Evolutionary conservation across 1,140 invertebrate genomes (phyloP).

Genomic region (Diorhabda elongata): DNA sequence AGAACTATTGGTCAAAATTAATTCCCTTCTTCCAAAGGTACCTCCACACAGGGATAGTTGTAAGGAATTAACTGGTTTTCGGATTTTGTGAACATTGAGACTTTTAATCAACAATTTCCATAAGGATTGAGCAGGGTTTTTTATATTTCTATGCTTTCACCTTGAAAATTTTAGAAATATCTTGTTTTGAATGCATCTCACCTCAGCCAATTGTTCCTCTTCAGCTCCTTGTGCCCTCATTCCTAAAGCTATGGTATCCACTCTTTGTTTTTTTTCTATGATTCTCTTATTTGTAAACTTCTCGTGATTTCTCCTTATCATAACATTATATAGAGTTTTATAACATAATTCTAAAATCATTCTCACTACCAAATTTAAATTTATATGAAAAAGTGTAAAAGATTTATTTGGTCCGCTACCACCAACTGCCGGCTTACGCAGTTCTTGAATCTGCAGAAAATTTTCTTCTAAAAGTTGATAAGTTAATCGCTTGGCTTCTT

Average conservation of each 20-base stretch:
- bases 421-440: constrained; percentile 57
- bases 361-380: constrained; percentile 65
- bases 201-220: constrained; percentile 71
- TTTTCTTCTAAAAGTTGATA: constrained; percentile 79
- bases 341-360: constrained; percentile 71
- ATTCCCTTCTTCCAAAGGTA: too few species aligned
- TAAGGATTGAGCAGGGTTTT: too few species aligned
- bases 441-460: constrained; percentile 70
- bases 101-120: background rate
- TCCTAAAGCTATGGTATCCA: constrained; percentile 72
- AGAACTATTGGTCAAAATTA: too few species aligned
- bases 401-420: constrained; percentile 58
- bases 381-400: constrained; percentile 72
- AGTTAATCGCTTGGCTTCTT: constrained; percentile 80
- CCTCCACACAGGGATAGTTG: too few species aligned
- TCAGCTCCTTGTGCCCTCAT: constrained; percentile 71
- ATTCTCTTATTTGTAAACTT: constrained; percentile 64
- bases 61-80: too few species aligned
- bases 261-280: constrained; percentile 78
- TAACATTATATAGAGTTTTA: constrained; percentile 70
- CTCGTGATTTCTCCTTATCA: constrained; percentile 60
- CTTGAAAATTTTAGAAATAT: too few species aligned
- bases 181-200: constrained; percentile 43
- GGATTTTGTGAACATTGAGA: too few species aligned
- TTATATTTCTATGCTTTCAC: too few species aligned